phyloP scores from a whole-genome alignment of 2,797 vertebrate genomes.

The Acanthurus lineatus region DNA sequence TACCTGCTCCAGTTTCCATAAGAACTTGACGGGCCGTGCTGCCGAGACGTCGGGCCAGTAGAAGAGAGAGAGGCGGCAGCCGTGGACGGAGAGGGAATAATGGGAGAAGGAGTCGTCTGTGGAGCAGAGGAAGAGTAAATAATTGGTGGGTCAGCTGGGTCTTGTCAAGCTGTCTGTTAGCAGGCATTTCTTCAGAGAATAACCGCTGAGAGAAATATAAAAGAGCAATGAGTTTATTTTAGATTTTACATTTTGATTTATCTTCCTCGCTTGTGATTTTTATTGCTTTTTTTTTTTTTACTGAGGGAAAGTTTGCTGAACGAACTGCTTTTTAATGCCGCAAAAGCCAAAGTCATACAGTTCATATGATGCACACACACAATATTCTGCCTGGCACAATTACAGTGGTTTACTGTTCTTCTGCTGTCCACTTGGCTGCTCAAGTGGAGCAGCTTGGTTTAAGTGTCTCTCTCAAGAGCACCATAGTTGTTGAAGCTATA shows the following conservation, averaged over 20 bases:
- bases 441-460: conserved; percentile 49
- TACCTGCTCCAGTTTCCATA: conserved; percentile 99
- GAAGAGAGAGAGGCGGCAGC: conserved; percentile 96
- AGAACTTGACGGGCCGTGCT: conserved; percentile 96
- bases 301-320: conserved; percentile 7
- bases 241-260: conserved; percentile 19
- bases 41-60: conserved; percentile 96
- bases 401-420: conserved; percentile 41
- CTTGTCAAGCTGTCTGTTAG: conserved; percentile 21
- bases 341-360: conserved; percentile 10
- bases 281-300: conserved; percentile 1
- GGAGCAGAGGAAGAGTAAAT: conserved; percentile 32
- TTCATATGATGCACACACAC: conserved; percentile 31
- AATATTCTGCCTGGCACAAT: conserved; percentile 27
- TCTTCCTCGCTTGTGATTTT: not conserved
- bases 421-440: conserved; percentile 52
- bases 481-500: conserved; percentile 37
- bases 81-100: conserved; percentile 95
- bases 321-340: not conserved
- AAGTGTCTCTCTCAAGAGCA: conserved; percentile 63
- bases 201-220: conserved; percentile 6
- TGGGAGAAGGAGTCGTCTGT: conserved; percentile 96
- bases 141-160: conserved; percentile 29
- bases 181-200: conserved; percentile 8
- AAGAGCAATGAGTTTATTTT: not conserved